A percentile compares a stretch with the other conserved stretches of the same genome.
Conservation (phyloP, 2,113 vertebrate species). For the Synchiropus splendidus region DNA sequence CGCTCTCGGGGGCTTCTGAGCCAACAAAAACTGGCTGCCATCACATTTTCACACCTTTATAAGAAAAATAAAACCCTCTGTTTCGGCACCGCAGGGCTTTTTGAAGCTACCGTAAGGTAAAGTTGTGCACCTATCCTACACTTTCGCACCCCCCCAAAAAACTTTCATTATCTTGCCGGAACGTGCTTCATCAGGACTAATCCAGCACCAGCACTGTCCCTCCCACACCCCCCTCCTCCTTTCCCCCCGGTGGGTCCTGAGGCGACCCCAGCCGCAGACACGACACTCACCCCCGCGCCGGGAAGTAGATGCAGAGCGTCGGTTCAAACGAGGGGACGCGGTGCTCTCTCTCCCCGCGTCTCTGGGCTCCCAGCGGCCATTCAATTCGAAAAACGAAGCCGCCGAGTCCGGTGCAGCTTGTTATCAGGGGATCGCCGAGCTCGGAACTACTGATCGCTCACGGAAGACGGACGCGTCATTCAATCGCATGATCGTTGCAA, state of each 20-base stretch:
- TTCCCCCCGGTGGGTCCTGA: conserved; percentile 21
- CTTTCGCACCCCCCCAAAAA: conserved; percentile 28
- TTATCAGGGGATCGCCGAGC: conserved; percentile 58
- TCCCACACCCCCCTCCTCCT: not conserved
- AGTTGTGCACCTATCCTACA: conserved; percentile 42
- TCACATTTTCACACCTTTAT: conserved; percentile 25
- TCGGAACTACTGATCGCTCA: conserved; percentile 59
- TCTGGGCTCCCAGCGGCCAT: conserved; percentile 77
- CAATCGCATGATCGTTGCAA: conserved; percentile 52
- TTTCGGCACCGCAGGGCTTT: not conserved
- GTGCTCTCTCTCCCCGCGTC: conserved; percentile 49
- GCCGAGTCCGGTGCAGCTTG: conserved; percentile 57
- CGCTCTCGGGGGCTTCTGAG: conserved; percentile 11
- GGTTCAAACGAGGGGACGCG: conserved; percentile 43
- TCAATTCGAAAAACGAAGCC: conserved; percentile 67
- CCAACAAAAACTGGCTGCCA: conserved; percentile 24
- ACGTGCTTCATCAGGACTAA: conserved; percentile 24
- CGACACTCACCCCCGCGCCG: conserved; percentile 59
- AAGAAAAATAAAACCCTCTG: conserved; percentile 10
- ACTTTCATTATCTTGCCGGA: conserved; percentile 38
- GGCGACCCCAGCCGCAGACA: conserved; percentile 30
- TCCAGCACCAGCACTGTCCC: conserved; percentile 3
- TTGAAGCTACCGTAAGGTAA: not conserved
- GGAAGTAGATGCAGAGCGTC: conserved; percentile 39
- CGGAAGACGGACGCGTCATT: conserved; percentile 48